Conservation (phyloP, 2,113 vertebrate species). For the Polyodon spathula region DNA sequence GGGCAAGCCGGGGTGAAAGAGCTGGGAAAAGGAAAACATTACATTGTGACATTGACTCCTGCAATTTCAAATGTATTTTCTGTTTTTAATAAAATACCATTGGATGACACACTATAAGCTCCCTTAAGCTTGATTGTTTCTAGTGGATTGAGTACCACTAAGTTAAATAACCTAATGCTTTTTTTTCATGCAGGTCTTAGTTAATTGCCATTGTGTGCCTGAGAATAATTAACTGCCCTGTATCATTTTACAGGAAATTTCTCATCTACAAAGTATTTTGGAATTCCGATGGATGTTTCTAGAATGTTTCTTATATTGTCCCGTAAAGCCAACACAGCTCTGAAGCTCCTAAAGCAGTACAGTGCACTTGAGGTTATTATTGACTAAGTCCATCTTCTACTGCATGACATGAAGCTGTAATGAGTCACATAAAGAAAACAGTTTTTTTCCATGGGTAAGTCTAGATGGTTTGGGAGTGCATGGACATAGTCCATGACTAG, state of each 20-base stretch:
- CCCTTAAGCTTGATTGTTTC: constrained; percentile 28
- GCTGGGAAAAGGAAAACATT: constrained; percentile 1
- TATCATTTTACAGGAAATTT: constrained; percentile 20
- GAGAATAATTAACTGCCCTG: constrained; percentile 8
- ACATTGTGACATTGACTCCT: constrained; percentile 13
- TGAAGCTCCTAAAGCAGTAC: not conserved
- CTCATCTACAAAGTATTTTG: constrained; percentile 16
- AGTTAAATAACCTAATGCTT: constrained; percentile 26
- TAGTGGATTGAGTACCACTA: constrained; percentile 27
- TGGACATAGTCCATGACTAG: not conserved
- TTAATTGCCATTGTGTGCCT: constrained; percentile 19
- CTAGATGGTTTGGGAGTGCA: not conserved
- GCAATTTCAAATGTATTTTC: constrained; percentile 10
- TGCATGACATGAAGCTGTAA: not conserved
- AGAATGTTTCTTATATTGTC: constrained; percentile 5
- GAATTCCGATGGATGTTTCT: not conserved
- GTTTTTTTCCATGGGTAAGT: not conserved
- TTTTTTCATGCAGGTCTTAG: constrained; percentile 21
- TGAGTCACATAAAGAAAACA: not conserved
- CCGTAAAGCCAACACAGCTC: not conserved
- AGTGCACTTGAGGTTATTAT: not conserved
- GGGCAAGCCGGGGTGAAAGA: not conserved
- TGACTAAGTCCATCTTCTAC: not conserved
- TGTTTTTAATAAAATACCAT: no score
- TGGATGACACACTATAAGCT: no score